phyloP scores from a whole-genome alignment of 2,888 invertebrate genomes.

The Chymomyza procnemis region DNA sequence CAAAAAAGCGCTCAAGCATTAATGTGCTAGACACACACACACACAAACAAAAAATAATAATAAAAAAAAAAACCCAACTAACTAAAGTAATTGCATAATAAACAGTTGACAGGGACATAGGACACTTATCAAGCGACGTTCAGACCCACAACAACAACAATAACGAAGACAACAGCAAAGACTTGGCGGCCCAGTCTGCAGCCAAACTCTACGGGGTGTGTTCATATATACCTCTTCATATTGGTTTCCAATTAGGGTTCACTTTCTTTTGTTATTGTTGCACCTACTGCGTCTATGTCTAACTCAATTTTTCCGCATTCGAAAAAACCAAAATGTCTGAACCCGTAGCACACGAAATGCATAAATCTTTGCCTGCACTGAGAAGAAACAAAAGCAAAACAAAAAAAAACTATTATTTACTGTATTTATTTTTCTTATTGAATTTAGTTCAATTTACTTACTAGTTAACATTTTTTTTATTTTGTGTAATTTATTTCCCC shows the following conservation, averaged over 20 bases:
- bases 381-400: slow-evolving; percentile 35
- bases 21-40: not conserved
- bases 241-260: not conserved
- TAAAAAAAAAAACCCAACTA: no score
- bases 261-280: slow-evolving; percentile 3
- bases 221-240: no score
- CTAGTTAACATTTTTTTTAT: slow-evolving; percentile 12
- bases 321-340: slow-evolving; percentile 10
- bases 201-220: not conserved
- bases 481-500: slow-evolving; percentile 32
- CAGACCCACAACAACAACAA: slow-evolving; percentile 9
- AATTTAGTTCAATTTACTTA: slow-evolving; percentile 24
- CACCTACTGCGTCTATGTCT: not conserved
- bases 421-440: slow-evolving; percentile 41
- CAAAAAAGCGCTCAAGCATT: slow-evolving; percentile 75
- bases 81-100: not conserved
- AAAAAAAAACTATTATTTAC: slow-evolving; percentile 34
- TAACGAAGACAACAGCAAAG: slow-evolving; percentile 2
- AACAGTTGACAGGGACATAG: not conserved
- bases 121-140: not conserved
- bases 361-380: slow-evolving; percentile 63
- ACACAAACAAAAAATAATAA: slow-evolving; percentile 5
- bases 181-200: not conserved
- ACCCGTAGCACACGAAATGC: slow-evolving; percentile 45
- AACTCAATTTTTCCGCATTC: not conserved